These are phyloP conservation scores for Sylvilagus floridanus DNA, from an alignment of 2,797 vertebrate species.

Conservation along the genomic window DNA sequence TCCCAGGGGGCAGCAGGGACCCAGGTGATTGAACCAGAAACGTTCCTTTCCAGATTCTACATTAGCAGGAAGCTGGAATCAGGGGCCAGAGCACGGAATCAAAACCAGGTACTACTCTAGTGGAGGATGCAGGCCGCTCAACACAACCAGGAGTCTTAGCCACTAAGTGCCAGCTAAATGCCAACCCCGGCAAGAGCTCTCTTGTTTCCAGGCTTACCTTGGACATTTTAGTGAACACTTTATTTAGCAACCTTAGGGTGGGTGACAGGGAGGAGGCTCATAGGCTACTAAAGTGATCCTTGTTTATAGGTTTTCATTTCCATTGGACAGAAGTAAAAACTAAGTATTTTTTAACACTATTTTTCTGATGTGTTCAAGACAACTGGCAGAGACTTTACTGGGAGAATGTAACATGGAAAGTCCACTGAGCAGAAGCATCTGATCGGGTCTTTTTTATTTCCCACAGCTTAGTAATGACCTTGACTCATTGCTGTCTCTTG, in stretches of 20 bases:
- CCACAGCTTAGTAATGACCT: constrained; percentile 69
- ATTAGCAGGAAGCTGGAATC: too few species aligned
- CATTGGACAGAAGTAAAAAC: not conserved
- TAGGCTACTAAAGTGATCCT: not conserved
- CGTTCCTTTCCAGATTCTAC: too few species aligned
- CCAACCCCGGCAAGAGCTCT: too few species aligned
- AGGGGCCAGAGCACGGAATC: too few species aligned
- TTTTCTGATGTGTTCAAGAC: constrained; percentile 1
- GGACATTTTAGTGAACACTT: not conserved
- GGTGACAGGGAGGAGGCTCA: not conserved
- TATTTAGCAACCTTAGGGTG: not conserved
- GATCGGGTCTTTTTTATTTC: constrained; percentile 63
- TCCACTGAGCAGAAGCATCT: constrained; percentile 67
- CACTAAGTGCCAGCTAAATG: too few species aligned
- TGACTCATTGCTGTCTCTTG: constrained; percentile 78
- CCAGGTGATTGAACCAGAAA: too few species aligned
- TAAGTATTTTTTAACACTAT: not conserved
- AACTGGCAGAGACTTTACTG: not conserved
- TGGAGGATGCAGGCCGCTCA: too few species aligned
- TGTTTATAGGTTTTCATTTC: not conserved
- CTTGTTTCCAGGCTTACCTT: not conserved
- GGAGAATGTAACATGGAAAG: constrained; percentile 67
- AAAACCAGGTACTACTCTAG: too few species aligned
- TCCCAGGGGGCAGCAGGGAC: too few species aligned
- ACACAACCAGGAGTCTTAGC: too few species aligned